Conservation (phyloP, 2,113 vertebrate species). For the Percina caprodes region DNA sequence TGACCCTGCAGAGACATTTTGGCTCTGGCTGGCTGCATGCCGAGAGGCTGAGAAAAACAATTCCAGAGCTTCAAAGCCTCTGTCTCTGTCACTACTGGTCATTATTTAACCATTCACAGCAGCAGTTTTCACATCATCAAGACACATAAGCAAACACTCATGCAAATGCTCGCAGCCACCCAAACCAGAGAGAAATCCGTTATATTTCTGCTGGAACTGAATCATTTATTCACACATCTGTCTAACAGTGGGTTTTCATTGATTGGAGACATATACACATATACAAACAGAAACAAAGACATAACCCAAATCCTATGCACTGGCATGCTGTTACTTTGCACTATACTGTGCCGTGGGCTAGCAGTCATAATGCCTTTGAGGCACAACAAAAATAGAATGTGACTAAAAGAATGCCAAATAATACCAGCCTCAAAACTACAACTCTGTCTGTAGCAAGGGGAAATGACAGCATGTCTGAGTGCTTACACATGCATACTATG, state of each 20-base stretch:
- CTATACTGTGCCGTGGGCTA: constrained; percentile 51
- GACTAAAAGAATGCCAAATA: constrained; percentile 73
- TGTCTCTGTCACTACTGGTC: constrained; percentile 42
- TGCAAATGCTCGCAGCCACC: neutral
- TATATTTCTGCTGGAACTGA: constrained; percentile 41
- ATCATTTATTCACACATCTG: constrained; percentile 48
- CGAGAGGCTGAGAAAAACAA: constrained; percentile 59
- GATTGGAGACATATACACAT: constrained; percentile 52
- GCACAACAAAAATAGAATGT: constrained; percentile 72
- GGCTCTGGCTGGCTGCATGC: constrained; percentile 51
- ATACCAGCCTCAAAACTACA: constrained; percentile 60
- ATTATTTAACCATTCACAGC: constrained; percentile 58
- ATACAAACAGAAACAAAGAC: constrained; percentile 57
- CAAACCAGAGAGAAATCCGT: constrained; percentile 32
- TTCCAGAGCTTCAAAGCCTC: constrained; percentile 45
- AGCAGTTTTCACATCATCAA: constrained; percentile 28
- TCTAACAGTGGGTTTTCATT: constrained; percentile 39
- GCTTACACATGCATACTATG: neutral
- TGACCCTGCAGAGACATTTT: constrained; percentile 67
- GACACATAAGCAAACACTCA: constrained; percentile 11
- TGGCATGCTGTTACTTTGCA: constrained; percentile 51
- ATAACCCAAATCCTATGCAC: constrained; percentile 41
- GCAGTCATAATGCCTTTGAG: constrained; percentile 68
- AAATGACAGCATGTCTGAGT: constrained; percentile 61
- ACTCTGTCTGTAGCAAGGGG: constrained; percentile 49